A percentile compares a stretch with the other conserved stretches of the same genome.
phyloP scores from a whole-genome alignment of 2,797 vertebrate species.

The Pipistrellus pygmaeus region DNA sequence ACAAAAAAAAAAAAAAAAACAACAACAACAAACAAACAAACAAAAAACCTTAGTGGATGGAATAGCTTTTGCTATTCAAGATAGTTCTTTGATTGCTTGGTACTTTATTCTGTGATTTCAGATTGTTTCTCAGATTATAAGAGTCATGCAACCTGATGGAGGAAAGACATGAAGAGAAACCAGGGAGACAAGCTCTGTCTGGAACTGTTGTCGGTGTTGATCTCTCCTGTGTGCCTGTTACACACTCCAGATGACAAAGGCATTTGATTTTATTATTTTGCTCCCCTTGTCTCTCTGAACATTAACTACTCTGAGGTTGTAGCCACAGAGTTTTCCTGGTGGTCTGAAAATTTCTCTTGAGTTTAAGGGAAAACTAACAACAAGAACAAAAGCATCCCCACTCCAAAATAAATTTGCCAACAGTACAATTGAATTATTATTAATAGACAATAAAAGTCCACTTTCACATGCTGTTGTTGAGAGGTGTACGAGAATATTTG shows the following conservation, averaged over 20 bases:
- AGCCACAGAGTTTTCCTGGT: not conserved
- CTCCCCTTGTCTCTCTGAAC: not conserved
- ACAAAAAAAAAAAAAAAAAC: too few species aligned
- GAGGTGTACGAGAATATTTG: not conserved
- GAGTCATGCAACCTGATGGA: not conserved
- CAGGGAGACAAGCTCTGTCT: not conserved
- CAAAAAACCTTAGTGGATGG: not conserved
- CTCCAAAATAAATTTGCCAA: not conserved
- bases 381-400: not conserved
- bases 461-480: not conserved
- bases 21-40: too few species aligned
- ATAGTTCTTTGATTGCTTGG: not conserved
- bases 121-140: not conserved
- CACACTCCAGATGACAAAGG: not conserved
- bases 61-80: not conserved
- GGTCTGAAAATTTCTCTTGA: not conserved
- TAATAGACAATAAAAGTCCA: not conserved
- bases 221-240: not conserved
- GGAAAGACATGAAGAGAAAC: not conserved
- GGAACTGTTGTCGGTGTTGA: not conserved
- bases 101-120: not conserved
- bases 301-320: not conserved
- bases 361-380: not conserved
- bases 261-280: not conserved
- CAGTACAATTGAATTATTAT: not conserved